Conservation (phyloP, 2,797 vertebrate genomes). For the Typhlichthys subterraneus region DNA sequence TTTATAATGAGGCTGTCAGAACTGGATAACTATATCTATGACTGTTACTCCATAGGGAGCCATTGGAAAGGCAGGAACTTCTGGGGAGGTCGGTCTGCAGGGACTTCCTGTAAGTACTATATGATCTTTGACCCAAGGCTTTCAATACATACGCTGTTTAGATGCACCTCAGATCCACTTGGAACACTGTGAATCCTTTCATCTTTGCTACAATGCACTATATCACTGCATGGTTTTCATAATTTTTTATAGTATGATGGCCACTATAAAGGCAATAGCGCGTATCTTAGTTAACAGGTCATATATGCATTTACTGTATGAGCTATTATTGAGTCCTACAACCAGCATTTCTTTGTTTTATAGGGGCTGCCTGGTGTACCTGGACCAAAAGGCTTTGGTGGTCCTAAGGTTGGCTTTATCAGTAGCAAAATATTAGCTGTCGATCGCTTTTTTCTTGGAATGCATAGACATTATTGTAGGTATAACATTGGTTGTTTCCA, state of each 20-base stretch:
- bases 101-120: conserved; percentile 89
- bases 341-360: conserved; percentile 30
- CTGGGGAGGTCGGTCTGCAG: conserved; percentile 89
- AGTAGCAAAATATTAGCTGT: neutral
- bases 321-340: neutral
- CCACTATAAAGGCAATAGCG: too few species aligned
- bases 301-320: too few species aligned
- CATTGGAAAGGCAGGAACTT: conserved; percentile 85
- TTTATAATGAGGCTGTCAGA: neutral
- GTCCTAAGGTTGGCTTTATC: conserved; percentile 83
- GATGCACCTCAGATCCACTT: conserved; percentile 33
- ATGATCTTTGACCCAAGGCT: conserved; percentile 46
- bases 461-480: neutral
- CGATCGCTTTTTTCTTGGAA: neutral
- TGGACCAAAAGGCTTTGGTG: conserved; percentile 86
- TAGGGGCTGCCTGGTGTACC: conserved; percentile 90
- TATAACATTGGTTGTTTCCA: conserved; percentile 15
- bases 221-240: neutral
- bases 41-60: conserved; percentile 80
- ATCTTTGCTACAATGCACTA: too few species aligned
- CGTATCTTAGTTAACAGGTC: too few species aligned
- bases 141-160: conserved; percentile 37
- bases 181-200: too few species aligned
- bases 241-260: too few species aligned
- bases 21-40: conserved; percentile 6